Evolutionary conservation across 2,797 vertebrate species (phyloP).

Genomic region (Danio choprae): DNA sequence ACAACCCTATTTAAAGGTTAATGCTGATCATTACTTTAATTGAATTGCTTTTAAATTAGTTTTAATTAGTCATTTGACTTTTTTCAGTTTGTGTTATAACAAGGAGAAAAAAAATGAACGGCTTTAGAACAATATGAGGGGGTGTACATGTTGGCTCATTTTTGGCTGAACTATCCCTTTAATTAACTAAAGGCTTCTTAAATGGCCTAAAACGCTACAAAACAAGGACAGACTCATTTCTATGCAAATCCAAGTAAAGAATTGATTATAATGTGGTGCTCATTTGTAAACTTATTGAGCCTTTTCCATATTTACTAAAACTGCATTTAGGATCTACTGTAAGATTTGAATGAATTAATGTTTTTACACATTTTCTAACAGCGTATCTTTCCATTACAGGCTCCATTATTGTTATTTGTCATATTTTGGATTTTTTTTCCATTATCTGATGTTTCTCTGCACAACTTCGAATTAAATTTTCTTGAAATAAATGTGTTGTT

Average conservation of each 20-base stretch:
- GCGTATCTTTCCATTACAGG: not conserved
- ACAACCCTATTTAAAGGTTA: too few species aligned
- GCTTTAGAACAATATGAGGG: too few species aligned
- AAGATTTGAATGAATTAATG: constrained; percentile 10
- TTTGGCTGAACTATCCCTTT: not conserved
- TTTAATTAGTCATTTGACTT: too few species aligned
- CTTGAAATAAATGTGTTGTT: constrained; percentile 1
- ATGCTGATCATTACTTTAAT: too few species aligned
- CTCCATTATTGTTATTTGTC: not conserved
- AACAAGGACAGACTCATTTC: not conserved
- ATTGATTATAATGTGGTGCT: not conserved
- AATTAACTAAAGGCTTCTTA: not conserved
- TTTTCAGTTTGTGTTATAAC: too few species aligned
- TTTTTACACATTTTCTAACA: not conserved
- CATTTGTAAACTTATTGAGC: not conserved
- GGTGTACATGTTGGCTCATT: too few species aligned
- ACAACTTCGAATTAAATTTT: not conserved
- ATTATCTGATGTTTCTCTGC: not conserved
- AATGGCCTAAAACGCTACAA: not conserved
- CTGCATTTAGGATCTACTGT: not conserved
- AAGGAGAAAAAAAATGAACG: too few species aligned
- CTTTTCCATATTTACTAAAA: constrained; percentile 1
- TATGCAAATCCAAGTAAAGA: not conserved
- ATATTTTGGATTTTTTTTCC: not conserved
- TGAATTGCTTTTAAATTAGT: too few species aligned